Base-by-base conservation (phyloP, 2,797 vertebrate species). In the Sebastolobus altivelis region DNA sequence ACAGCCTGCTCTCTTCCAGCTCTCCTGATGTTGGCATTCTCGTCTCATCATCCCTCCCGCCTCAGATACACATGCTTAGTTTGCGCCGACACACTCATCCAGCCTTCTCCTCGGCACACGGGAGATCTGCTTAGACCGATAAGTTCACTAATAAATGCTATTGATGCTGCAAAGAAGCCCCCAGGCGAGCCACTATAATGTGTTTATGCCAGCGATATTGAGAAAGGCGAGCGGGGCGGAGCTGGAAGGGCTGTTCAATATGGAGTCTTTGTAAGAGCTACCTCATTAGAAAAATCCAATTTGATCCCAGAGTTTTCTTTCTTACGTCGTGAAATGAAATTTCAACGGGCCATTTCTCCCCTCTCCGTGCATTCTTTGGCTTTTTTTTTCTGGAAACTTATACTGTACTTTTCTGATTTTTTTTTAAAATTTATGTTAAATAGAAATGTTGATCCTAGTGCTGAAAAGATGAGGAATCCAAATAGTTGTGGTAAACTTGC, bases 281-380 rank as follows among this genome's bases (percentile, higher is more conserved):
- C 71, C 85, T 93, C 83, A 86, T 94, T 95, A 85, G 73, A 90
- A 88, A 93, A 92, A 95, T 93, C 82, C 77, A 93, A 91, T 95
- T 89, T 88, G 84, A 92, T 91, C 70, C 71, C 46, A 27, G 61
- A 80, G 73, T 85, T 80, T 91, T 90, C 81, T 93, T 92, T 90
- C 81, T 92, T 85, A 78, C 76, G 55, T 81, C 87, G 65, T 81
- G 72, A 93, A 91, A 94, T 92, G 9, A 85, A 86, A 89, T 93
- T 89, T 92, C 73, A 87, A 69, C 61, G 67, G 60, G 37, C 58
- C 66, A 66, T 76, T 85, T 81, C 75, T 67, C 43, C 55, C 22
- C 20, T 85, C 80, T 86, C 65, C 35, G 13, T 70, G 22, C 46
- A 59, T 77, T 78, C 74, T 88, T 81, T 77, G 62, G 59, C 6